Base-by-base conservation (phyloP, 2,113 vertebrate genomes). In the Heterotis niloticus region DNA sequence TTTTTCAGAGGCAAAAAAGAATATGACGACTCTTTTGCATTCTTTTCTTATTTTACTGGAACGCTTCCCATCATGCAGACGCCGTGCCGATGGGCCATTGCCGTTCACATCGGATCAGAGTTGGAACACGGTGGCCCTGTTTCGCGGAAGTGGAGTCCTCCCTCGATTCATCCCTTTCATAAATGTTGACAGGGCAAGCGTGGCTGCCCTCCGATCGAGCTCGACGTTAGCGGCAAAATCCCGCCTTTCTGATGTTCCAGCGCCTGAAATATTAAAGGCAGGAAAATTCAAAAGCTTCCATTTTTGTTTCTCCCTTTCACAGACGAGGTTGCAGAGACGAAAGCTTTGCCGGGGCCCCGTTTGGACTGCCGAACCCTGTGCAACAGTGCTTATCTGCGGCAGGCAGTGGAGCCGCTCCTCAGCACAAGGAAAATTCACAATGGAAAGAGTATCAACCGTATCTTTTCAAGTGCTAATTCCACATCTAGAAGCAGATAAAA, bases 201-300 rank as follows among this genome's bases (percentile, higher is more conserved):
- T 44, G 2, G 34, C 34, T 44, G 34, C 34, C 34, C 34, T 4
- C 34, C 7, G 34, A 2, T 7, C 3, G 3, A 44, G 34, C 44
- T 64, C 64, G 80, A 88, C 75, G 60, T 83, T 20, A 72, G 81
- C 83, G 13, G 85, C 1, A 0, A 91, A 90, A 88, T 89, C 88
- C 89, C 90, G 88, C 80, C 82, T 87, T 82, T 87, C 84, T 83
- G 86, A 90, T 88, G 86, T 83, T 68, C 57, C 78, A 80, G 83
- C 54, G 0, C 60, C 77, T 10, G 79, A 79, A 73, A 14, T 67
- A n/a, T 81, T 7, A 69, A 81, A 80, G 24, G 68, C 75, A 14
- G 68, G 75, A 44, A 65, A 56, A 57, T 23, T 83, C 60, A 26
- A 26, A 72, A 77, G 3, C 64, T 64, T 68, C 78, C 70, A 74